Evolutionary conservation across 2,797 vertebrate species (phyloP).

Genomic region (Bucorvus abyssinicus): DNA sequence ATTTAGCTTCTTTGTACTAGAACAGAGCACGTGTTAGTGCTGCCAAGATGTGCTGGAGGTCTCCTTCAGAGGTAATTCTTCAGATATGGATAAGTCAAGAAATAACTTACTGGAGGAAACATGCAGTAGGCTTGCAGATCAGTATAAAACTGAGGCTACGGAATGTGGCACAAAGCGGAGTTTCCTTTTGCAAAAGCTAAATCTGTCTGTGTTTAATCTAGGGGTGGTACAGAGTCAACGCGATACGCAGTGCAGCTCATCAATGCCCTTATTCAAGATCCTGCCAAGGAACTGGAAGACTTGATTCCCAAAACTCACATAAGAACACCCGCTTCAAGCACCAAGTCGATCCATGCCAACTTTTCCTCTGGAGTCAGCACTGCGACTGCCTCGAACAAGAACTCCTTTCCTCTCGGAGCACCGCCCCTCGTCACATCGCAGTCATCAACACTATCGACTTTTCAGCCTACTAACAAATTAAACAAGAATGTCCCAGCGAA

Average conservation of each 20-base stretch:
- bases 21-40: neutral
- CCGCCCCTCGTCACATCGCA: constrained; percentile 88
- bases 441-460: constrained; percentile 83
- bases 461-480: constrained; percentile 87
- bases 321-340: constrained; percentile 88
- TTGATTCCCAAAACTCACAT: constrained; percentile 98
- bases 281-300: constrained; percentile 98
- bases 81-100: neutral
- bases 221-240: constrained; percentile 96
- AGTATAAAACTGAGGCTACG: neutral
- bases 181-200: neutral
- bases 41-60: neutral
- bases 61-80: neutral
- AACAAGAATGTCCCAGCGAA: constrained; percentile 90
- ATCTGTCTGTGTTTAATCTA: constrained; percentile 59
- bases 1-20: neutral
- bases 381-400: constrained; percentile 86
- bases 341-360: constrained; percentile 85
- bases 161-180: neutral
- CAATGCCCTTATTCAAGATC: constrained; percentile 98
- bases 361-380: constrained; percentile 85
- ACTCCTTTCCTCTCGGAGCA: constrained; percentile 88
- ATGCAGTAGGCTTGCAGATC: neutral
- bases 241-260: constrained; percentile 97
- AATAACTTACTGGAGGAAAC: neutral